phyloP scores from a whole-genome alignment of 2,797 vertebrate genomes.

The Eulemur mongoz region DNA sequence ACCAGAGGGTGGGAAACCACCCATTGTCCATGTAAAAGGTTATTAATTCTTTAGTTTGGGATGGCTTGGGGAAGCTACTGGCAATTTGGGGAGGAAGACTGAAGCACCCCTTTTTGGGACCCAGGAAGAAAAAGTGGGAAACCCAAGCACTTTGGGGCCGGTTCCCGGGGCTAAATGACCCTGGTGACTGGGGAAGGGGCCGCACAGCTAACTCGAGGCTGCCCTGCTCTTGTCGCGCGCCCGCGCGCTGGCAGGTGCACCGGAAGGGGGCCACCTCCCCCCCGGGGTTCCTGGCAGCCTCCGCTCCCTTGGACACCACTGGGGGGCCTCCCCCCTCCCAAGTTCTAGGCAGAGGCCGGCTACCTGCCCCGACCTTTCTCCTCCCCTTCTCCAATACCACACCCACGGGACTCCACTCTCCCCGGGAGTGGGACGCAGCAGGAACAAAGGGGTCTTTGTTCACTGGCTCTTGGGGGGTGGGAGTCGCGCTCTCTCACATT shows the following conservation, averaged over 20 bases:
- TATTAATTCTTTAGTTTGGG: background rate
- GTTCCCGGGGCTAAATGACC: background rate
- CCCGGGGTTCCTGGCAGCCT: background rate
- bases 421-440: conserved; percentile 48
- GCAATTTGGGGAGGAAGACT: background rate
- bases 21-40: background rate
- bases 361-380: conserved; percentile 74
- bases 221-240: background rate
- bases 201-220: background rate
- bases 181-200: background rate
- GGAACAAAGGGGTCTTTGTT: conserved; percentile 82
- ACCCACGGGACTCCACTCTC: conserved; percentile 72
- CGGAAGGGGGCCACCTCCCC: conserved; percentile 29
- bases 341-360: conserved; percentile 37
- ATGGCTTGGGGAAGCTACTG: background rate
- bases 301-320: background rate
- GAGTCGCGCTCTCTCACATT: background rate
- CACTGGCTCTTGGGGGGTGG: conserved; percentile 57
- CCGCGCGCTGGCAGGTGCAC: background rate
- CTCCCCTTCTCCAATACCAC: conserved; percentile 68
- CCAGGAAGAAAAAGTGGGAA: background rate
- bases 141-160: background rate
- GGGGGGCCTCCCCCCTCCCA: background rate
- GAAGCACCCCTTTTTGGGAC: background rate
- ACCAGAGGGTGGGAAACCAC: background rate